Evolutionary conservation across 1,140 invertebrate genomes (phyloP).

Genomic region (Ditylenchus dipsaci): DNA sequence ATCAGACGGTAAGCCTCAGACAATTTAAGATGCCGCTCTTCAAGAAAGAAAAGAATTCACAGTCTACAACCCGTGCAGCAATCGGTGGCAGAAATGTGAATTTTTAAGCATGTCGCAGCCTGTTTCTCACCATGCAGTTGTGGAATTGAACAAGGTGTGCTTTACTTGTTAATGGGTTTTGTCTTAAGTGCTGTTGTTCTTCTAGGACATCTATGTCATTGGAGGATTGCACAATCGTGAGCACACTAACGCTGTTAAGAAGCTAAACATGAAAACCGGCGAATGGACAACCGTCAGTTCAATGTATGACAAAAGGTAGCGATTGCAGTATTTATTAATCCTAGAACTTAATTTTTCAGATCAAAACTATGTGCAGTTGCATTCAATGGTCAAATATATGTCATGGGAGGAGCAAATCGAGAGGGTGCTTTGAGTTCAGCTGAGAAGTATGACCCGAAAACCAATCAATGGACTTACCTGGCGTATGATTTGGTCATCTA

Average conservation of each 20-base stretch:
- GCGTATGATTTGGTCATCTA: neutral
- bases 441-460: neutral
- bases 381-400: neutral
- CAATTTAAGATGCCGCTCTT: too few relatives aligned
- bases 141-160: neutral
- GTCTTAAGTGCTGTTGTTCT: neutral
- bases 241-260: neutral
- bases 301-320: neutral
- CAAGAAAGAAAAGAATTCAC: too few relatives aligned
- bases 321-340: neutral
- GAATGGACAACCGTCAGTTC: neutral
- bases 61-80: too few relatives aligned
- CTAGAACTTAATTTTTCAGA: neutral
- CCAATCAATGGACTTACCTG: neutral
- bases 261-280: neutral
- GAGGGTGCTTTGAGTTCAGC: neutral
- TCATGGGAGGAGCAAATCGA: neutral
- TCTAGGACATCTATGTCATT: constrained; percentile 1
- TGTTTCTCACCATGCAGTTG: neutral
- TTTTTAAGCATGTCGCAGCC: neutral
- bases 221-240: neutral
- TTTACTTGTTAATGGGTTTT: neutral
- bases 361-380: neutral
- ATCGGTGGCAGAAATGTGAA: too few relatives aligned
- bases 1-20: too few relatives aligned